Base-by-base conservation (phyloP, 2,113 vertebrate genomes). In the Dicrurus megarhynchus region DNA sequence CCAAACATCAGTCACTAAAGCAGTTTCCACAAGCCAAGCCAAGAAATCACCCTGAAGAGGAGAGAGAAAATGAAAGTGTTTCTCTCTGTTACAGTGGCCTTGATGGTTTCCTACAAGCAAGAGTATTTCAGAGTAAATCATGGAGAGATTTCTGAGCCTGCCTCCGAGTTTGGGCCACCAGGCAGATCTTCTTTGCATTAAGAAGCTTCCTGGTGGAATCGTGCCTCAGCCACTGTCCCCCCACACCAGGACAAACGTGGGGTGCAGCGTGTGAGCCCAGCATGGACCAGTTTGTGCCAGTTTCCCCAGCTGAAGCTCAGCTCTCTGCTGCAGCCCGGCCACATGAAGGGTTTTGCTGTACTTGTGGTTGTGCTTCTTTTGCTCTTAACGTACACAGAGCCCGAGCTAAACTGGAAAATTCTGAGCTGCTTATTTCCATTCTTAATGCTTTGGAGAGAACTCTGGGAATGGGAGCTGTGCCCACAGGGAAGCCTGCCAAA, bases 341-440 rank as follows among this genome's bases (percentile, higher is more conserved):
- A 47, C 65, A 56, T 68, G 30, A 84, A 71, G 42, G 74, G 39
- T 7, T 93, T 35, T 15, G 32, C 68, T 86, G 41, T 55, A 1
- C 60, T 96, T 91, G 88, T 80, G 85, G 92, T 90, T 77, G 24
- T 89, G 80, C 93, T 95, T 90, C 94, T 95, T 84, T 63, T 96
- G 65, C 82, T 65, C 75, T 77, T 13, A 91, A 74, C 2, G 4
- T 68, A 68, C 73, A 33, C 80, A 61, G 60, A 56, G 93, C 60
- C 88, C 64, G 92, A 96, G 47, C 83, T 84, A 42, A 90, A 64
- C 88, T 95, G 95, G 95, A 96, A 97, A 96, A 96, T 93, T 96
- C 93, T 93, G 84, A 84, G 86, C 95, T 95, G 93, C 93, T 95
- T 93, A 26, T 97, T 96, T 96, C 95, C 93, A 95, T 89, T 79